Evolutionary conservation across 2,888 invertebrate genomes (phyloP), one percentile per base, ranked within the genome.

Genomic region (Antheraea assamensis): DNA sequence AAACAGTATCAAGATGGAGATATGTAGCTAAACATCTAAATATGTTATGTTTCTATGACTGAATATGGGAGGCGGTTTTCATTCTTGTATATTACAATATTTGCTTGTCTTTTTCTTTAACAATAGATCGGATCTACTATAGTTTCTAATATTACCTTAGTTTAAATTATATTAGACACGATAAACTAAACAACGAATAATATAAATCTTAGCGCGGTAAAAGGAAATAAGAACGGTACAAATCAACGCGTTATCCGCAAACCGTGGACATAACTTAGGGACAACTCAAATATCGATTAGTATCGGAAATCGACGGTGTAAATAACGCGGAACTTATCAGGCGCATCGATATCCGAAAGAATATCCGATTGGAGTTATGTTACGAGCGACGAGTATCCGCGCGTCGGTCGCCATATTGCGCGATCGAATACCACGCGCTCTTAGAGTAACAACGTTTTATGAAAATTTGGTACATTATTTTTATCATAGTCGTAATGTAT

Each of bases 281-380:
- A 82, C 81, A 84, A 84, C 85, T 85, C 86, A 83, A 85, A 85
- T 88, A 87, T 85, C 88, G 87, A 90, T 88, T 88, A 87, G 86
- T 88, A 89, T 88, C 86, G 76, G 80, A 81, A 83, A 85, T 86
- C 86, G 83, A 81, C 84, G 85, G 85, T 71, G 71, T 74, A 74
- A 74, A 74, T 74, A 74, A 74, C 64, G 71, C 49, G 71, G 71
- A 68, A 72, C 52, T 74, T 70, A 73, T 70, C 70, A n/a, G n/a
- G 42, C 58, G 58, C 68, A 71, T 58, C 58, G 85, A 64, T 84
- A 86, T 85, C 85, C 84, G 82, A 85, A 86, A 80, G 77, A 81
- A 82, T 87, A 87, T 87, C 84, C 85, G 84, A 84, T 82, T 77
- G 77, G 78, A 85, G 84, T 85, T 85, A 86, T 83, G 84, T 85